A percentile compares a stretch with the other conserved stretches of the same genome.
Evolutionary conservation across 2,797 vertebrate species (phyloP).

Genomic region (Lophius americanus): DNA sequence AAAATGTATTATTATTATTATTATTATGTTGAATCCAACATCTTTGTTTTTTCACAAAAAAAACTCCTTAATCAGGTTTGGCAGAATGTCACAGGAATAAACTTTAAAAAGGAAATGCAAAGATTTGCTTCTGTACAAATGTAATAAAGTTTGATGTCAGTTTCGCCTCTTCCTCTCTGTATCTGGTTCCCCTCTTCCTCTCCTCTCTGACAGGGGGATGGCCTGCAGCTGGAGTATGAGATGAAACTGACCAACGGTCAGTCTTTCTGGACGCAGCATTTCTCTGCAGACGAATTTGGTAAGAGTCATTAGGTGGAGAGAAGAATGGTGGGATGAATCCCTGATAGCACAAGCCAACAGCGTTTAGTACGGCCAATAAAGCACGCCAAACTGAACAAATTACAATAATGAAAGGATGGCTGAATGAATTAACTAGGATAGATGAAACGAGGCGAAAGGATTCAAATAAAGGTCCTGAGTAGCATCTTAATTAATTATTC

Average conservation of each 20-base stretch:
- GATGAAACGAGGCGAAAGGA: constrained; percentile 65
- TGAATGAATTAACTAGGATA: constrained; percentile 74
- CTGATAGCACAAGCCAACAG: constrained; percentile 70
- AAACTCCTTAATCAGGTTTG: neutral
- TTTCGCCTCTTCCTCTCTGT: neutral
- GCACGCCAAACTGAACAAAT: constrained; percentile 77
- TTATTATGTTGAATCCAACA: neutral
- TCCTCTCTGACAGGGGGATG: constrained; percentile 83
- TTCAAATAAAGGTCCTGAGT: constrained; percentile 49
- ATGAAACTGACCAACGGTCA: constrained; percentile 94
- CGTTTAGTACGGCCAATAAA: constrained; percentile 79
- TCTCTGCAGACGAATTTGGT: constrained; percentile 95
- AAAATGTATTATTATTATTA: too few species aligned
- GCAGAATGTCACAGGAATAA: constrained; percentile 11
- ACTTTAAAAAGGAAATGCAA: constrained; percentile 25
- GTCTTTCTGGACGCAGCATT: constrained; percentile 95
- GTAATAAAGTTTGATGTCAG: constrained; percentile 26
- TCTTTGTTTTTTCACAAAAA: neutral
- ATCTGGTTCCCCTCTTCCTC: neutral
- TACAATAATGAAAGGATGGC: constrained; percentile 74
- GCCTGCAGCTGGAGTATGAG: constrained; percentile 91
- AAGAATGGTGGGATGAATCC: constrained; percentile 58
- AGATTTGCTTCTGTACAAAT: constrained; percentile 11
- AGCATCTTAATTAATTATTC: constrained; percentile 66
- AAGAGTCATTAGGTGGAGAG: constrained; percentile 66